phyloP scores from a whole-genome alignment of 1,140 invertebrate genomes.

The Diprion similis region DNA sequence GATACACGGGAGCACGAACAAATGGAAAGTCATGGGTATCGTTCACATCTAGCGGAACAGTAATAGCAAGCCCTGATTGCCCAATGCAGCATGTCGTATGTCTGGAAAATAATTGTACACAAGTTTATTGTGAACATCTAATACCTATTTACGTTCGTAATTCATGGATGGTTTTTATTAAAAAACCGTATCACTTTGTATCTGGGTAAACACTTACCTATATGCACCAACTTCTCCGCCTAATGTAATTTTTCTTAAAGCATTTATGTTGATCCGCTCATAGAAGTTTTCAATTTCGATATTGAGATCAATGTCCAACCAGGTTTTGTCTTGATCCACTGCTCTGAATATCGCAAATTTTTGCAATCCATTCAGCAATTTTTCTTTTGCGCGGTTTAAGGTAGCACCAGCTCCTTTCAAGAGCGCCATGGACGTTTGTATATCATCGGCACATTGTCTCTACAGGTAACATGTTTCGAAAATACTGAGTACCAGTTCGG shows the following conservation, averaged over 20 bases:
- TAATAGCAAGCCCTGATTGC: constrained; percentile 28
- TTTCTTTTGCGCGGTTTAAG: constrained; percentile 35
- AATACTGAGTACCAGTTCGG: too few species aligned
- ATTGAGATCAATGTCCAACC: constrained; percentile 32
- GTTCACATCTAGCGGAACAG: constrained; percentile 3
- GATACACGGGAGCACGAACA: constrained; percentile 42
- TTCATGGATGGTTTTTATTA: constrained; percentile 34
- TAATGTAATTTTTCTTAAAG: constrained; percentile 46
- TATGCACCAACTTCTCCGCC: constrained; percentile 40
- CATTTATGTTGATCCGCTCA: constrained; percentile 42
- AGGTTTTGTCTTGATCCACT: constrained; percentile 28
- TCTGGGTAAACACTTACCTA: constrained; percentile 28
- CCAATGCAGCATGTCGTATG: constrained; percentile 40
- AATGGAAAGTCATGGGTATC: constrained; percentile 35
- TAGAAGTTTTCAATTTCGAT: constrained; percentile 47
- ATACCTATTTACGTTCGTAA: constrained; percentile 9
- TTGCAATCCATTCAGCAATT: constrained; percentile 35
- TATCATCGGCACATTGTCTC: constrained; percentile 34
- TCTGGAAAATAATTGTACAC: constrained; percentile 32
- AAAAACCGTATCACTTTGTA: constrained; percentile 26
- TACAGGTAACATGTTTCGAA: constrained; percentile 26
- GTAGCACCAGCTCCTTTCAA: constrained; percentile 35
- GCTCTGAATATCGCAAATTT: constrained; percentile 36
- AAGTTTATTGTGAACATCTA: neutral
- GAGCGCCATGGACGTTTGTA: constrained; percentile 41